Base-by-base conservation (phyloP, 2,888 invertebrate genomes). In the Drosophila conformis region DNA sequence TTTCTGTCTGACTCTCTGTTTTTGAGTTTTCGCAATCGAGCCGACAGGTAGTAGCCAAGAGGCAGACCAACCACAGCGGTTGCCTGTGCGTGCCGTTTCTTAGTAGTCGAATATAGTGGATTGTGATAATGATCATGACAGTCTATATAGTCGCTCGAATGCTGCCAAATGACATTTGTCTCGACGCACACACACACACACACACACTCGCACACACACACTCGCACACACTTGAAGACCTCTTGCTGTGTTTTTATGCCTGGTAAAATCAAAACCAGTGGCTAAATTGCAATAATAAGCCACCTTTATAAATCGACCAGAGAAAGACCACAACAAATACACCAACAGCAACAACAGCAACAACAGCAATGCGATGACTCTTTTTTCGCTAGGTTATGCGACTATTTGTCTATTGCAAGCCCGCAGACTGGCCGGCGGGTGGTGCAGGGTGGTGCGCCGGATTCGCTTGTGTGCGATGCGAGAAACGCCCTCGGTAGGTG, bases 251-350 rank as follows among this genome's bases (percentile, higher is more conserved):
- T 74, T 76, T 88, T 76, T 86, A 79, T 84, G 80, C 80, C 82
- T 73, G 73, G 69, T 78, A 82, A 91, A 91, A 91, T 91, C 91
- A 91, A 92, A 92, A 91, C 91, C 91, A 91, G 91, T 91, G 92
- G 91, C 91, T 91, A 92, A 91, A 91, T 92, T 90, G 91, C 91
- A 87, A 90, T 92, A 91, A 91, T 91, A 91, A 91, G 92, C 91
- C 88, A 91, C 89, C 89, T 90, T 91, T 90, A 89, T 89, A 91
- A 90, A 91, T 90, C 82, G 85, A 69, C 82, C 89, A 81, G 68
- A 66, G 80, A 81, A 77, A 69, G 75, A 63, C 70, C 74, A 81
- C 48, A 58, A 68, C 46, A 53, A 58, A 59, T 27, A 18, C 36
- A 36, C 11, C 54, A 36, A 42, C 57, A 57, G 29, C 38, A 54